Conservation (phyloP, 1,140 invertebrate genomes). For the Contarinia nasturtii region DNA sequence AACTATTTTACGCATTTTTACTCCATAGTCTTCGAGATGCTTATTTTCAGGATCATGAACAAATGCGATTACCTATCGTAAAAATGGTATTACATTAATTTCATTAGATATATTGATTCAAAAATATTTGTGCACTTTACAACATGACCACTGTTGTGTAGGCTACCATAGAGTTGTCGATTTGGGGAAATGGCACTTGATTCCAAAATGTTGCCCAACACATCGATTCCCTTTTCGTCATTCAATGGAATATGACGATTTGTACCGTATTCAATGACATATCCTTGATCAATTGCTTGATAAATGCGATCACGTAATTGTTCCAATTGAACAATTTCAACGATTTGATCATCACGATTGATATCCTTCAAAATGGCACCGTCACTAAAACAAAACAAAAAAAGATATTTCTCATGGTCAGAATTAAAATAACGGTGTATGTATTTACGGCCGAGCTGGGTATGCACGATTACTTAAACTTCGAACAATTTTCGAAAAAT, state of each 20-base stretch:
- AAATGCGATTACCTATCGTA: slow-evolving; percentile 30
- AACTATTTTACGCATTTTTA: too few species aligned
- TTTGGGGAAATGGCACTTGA: slow-evolving; percentile 21
- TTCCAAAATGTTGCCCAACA: slow-evolving; percentile 28
- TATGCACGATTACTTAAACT: slow-evolving; percentile 27
- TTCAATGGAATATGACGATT: slow-evolving; percentile 23
- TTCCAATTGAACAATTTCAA: slow-evolving; percentile 44
- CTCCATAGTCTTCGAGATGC: slow-evolving; percentile 33
- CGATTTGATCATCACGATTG: slow-evolving; percentile 37
- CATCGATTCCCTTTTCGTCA: slow-evolving; percentile 28
- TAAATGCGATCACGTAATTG: slow-evolving; percentile 48
- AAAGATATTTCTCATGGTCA: too few species aligned
- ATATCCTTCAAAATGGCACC: slow-evolving; percentile 35
- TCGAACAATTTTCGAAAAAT: slow-evolving; percentile 33
- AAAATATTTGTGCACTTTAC: too few species aligned
- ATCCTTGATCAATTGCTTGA: slow-evolving; percentile 43
- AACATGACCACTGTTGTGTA: slow-evolving; percentile 35
- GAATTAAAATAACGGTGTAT: too few species aligned
- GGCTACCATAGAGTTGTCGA: slow-evolving; percentile 30
- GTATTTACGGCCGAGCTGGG: slow-evolving; percentile 27
- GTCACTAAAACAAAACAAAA: too few species aligned
- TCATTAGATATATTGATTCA: too few species aligned
- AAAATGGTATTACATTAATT: too few species aligned
- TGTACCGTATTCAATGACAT: slow-evolving; percentile 20
- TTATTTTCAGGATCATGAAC: slow-evolving; percentile 32